Base-by-base conservation (phyloP, 2,888 invertebrate species). In the Nymphalis polychloros region DNA sequence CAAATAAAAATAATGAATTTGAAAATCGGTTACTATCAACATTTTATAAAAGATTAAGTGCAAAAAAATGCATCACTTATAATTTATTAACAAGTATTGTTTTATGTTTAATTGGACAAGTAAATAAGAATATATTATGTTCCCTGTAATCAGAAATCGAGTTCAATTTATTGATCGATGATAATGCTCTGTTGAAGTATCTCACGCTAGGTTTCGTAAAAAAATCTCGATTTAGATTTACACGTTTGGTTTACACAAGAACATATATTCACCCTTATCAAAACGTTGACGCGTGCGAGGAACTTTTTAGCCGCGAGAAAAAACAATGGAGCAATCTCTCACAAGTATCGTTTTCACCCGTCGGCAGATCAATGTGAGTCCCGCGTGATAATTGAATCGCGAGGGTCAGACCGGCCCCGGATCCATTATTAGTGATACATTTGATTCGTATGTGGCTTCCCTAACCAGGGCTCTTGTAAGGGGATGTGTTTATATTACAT, bases 291-390 rank as follows among this genome's bases (percentile, higher is more conserved):
- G 85, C 86, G 89, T 85, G 88, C 76, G 81, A 63, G 71, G 73
- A 80, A 81, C 86, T 91, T 91, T 92, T 92, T 90, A 88, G 83
- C 86, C 88, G 84, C 91, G 93, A 93, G 93, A 93, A 93, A 93
- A 93, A 93, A 93, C 92, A 93, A 93, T 91, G 88, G 85, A 87
- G 85, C 87, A 88, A 91, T 92, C 89, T 93, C 93, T 91, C 93
- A 93, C 93, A 90, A 91, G 92, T 93, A 93, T 93, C 93, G 82
- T 83, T 93, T 93, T 88, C 93, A 92, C 88, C 87, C 85, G 79
- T 79, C 83, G 85, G 81, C 86, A 84, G 89, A 87, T 87, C 85
- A 85, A 82, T 84, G 86, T 84, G 81, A 84, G 80, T 84, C 82
- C 85, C 82, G 84, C 85, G 88, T 80, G 83, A 90, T 92, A 92